Evolutionary conservation across 2,888 invertebrate species (phyloP).

Genomic region (Lasius fuliginosus): DNA sequence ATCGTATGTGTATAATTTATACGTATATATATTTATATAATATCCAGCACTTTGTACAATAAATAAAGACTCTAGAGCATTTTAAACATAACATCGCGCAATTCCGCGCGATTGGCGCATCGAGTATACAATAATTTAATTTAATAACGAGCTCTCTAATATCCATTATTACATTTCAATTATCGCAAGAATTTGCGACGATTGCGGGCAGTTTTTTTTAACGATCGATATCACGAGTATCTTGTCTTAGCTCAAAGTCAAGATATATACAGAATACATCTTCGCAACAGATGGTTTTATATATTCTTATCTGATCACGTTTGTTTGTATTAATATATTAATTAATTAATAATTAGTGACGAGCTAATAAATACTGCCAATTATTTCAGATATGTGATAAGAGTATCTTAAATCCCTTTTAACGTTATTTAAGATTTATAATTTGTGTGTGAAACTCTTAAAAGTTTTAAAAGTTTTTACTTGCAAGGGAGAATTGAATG

Average conservation of each 20-base stretch:
- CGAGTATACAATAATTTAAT: constrained; percentile 71
- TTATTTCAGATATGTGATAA: neutral
- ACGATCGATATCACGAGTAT: constrained; percentile 36
- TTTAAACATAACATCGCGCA: constrained; percentile 78
- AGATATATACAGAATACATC: constrained; percentile 44
- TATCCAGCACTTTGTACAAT: constrained; percentile 80
- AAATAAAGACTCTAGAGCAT: constrained; percentile 81
- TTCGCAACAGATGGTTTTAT: constrained; percentile 2
- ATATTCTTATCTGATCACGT: constrained; percentile 5
- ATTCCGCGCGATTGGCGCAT: constrained; percentile 65
- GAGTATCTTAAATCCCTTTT: neutral
- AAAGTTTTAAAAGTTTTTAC: neutral
- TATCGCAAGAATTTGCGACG: constrained; percentile 35
- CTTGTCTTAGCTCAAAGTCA: constrained; percentile 35
- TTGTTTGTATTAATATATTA: neutral
- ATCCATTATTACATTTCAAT: constrained; percentile 33
- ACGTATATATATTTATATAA: constrained; percentile 62
- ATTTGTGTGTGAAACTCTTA: neutral
- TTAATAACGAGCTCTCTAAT: constrained; percentile 68
- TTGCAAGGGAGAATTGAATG: neutral
- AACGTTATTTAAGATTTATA: neutral
- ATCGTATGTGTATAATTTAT: constrained; percentile 56
- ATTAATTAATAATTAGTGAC: constrained; percentile 15
- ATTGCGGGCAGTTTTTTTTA: constrained; percentile 33
- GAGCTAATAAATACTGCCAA: neutral